Percentiles rank a stretch among this genome's conserved stretches.
These are phyloP conservation scores for Tokudaia muenninki DNA, from an alignment of 2,797 vertebrate species.

Conservation along the genomic window DNA sequence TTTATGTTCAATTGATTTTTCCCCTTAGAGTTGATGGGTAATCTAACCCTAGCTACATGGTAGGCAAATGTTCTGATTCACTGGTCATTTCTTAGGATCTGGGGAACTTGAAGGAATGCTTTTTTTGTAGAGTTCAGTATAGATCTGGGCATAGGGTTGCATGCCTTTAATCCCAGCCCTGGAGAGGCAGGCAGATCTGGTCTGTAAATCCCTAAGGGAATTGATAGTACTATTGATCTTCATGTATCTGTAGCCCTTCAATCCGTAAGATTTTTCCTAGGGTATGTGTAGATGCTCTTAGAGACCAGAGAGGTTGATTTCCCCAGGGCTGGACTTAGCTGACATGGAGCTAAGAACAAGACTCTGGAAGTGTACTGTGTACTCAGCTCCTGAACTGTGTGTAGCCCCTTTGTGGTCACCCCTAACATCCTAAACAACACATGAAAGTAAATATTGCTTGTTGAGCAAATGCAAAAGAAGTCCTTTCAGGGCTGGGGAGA, in stretches of 20 bases:
- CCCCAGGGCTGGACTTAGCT: too few species aligned
- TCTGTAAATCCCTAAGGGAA: background rate
- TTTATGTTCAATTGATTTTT: background rate
- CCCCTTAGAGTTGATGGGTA: background rate
- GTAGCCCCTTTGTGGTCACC: background rate
- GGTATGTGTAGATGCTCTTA: background rate
- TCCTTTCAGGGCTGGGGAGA: background rate
- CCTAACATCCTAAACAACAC: background rate
- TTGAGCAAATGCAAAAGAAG: background rate
- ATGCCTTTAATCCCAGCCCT: background rate
- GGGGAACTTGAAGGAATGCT: background rate
- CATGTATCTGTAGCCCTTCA: background rate
- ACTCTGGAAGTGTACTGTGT: background rate
- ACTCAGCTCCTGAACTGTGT: background rate
- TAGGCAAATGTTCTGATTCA: background rate
- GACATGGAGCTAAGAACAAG: background rate
- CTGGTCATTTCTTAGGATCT: background rate
- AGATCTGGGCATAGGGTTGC: background rate
- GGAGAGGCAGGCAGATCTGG: background rate
- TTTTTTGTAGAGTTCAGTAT: background rate
- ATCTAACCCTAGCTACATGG: background rate
- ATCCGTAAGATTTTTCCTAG: background rate
- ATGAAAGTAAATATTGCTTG: background rate
- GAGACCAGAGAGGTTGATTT: background rate
- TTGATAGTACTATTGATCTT: background rate